Conservation (phyloP, 1,140 invertebrate species). For the Sogatella furcifera region DNA sequence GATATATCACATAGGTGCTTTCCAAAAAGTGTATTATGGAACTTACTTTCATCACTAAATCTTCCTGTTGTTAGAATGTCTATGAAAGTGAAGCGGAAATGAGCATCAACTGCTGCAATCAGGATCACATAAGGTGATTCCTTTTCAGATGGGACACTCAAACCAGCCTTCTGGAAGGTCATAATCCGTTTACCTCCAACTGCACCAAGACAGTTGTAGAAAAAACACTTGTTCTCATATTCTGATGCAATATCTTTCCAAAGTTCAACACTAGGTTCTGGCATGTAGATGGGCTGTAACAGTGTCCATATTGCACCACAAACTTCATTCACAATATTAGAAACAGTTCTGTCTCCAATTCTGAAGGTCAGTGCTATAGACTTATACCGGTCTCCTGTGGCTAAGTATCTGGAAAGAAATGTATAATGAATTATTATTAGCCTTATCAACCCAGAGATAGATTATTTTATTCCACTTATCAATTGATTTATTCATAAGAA, state of each 20-base stretch:
- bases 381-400: conserved; percentile 11
- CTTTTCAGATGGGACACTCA: conserved; percentile 34
- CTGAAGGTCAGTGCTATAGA: conserved; percentile 19
- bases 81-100: too few species aligned
- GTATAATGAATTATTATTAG: too few species aligned
- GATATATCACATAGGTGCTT: too few species aligned
- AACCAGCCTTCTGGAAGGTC: conserved; percentile 22
- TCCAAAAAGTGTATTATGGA: too few species aligned
- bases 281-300: conserved; percentile 17
- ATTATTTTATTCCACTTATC: too few species aligned
- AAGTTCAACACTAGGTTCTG: conserved; percentile 20
- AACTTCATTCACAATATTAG: conserved; percentile 19
- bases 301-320: conserved; percentile 17
- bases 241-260: conserved; percentile 24
- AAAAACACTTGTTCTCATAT: conserved; percentile 26
- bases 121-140: conserved; percentile 27
- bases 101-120: conserved; percentile 26
- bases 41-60: too few species aligned
- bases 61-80: too few species aligned
- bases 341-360: conserved; percentile 22
- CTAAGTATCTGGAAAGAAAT: conserved; percentile 18
- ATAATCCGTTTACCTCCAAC: conserved; percentile 31
- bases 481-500: too few species aligned
- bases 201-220: conserved; percentile 33
- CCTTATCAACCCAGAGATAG: too few species aligned